phyloP scores from a whole-genome alignment of 2,888 invertebrate species.

The Meandrusa payeni region DNA sequence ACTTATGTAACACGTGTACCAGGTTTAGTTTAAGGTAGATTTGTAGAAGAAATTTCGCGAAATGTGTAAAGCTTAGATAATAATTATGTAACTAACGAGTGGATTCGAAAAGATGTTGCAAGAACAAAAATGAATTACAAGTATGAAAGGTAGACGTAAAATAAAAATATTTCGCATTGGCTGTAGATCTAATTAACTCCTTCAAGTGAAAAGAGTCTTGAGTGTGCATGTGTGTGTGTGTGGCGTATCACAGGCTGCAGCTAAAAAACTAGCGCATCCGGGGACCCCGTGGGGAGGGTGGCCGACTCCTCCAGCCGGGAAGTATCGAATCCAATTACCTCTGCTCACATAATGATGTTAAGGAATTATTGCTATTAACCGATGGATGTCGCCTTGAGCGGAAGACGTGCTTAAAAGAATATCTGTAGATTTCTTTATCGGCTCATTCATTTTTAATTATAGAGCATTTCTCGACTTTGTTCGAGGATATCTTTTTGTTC shows the following conservation, averaged over 20 bases:
- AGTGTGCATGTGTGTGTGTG: conserved; percentile 8
- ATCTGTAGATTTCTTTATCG: conserved; percentile 16
- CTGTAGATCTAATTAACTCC: conserved; percentile 17
- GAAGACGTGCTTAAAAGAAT: conserved; percentile 25
- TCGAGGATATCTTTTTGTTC: conserved; percentile 1
- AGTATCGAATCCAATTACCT: conserved; percentile 49
- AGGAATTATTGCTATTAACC: conserved; percentile 46
- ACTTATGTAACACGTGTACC: no score
- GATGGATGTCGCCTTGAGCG: conserved; percentile 25
- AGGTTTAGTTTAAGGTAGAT: no score
- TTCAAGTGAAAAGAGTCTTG: conserved; percentile 17
- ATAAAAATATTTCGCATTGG: conserved; percentile 11
- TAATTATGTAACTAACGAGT: no score
- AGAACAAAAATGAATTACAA: no score
- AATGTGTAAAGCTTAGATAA: no score
- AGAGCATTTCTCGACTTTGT: conserved; percentile 5
- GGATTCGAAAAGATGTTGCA: no score
- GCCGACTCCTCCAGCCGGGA: conserved; percentile 26
- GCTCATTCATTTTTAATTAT: conserved; percentile 18
- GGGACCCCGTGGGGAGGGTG: conserved; percentile 7
- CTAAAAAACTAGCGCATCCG: conserved; percentile 23
- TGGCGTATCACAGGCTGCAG: conserved; percentile 20
- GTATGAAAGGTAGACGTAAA: no score
- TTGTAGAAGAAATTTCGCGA: no score
- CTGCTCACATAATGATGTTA: conserved; percentile 48